Evolutionary conservation across 2,888 invertebrate species (phyloP).

Genomic region (Hyles lineata): DNA sequence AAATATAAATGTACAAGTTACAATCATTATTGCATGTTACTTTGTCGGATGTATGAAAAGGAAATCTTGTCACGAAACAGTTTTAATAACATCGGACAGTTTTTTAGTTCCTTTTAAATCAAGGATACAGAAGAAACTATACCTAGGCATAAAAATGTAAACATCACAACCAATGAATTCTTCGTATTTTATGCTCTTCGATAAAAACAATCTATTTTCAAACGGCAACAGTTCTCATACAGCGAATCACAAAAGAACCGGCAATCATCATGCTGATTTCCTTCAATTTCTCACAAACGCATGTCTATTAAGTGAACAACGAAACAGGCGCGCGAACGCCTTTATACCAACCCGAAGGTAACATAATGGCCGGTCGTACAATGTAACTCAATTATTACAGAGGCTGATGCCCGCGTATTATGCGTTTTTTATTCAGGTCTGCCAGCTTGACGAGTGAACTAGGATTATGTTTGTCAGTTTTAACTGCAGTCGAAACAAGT

Average conservation of each 20-base stretch:
- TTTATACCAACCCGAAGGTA: slow-evolving; percentile 8
- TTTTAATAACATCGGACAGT: too few species aligned
- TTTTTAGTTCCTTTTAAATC: too few species aligned
- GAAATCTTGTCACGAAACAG: too few species aligned
- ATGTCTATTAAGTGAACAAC: slow-evolving; percentile 7
- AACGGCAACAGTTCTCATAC: not conserved
- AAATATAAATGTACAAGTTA: too few species aligned
- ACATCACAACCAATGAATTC: too few species aligned
- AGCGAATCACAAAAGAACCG: not conserved
- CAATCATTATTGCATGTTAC: too few species aligned
- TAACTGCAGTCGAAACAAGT: too few species aligned
- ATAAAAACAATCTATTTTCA: not conserved
- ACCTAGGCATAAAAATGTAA: too few species aligned
- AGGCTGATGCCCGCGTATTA: not conserved
- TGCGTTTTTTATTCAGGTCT: not conserved
- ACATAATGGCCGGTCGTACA: slow-evolving; percentile 3
- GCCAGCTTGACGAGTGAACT: not conserved
- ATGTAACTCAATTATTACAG: slow-evolving; percentile 17
- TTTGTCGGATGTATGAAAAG: too few species aligned
- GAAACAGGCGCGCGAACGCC: slow-evolving; percentile 11
- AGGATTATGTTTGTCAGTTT: too few species aligned
- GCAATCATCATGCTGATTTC: slow-evolving; percentile 16
- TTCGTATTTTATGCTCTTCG: too few species aligned
- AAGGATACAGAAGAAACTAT: too few species aligned
- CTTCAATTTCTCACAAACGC: slow-evolving; percentile 34